Conservation (phyloP, 1,140 invertebrate species). For the Aleiodes sp. region DNA sequence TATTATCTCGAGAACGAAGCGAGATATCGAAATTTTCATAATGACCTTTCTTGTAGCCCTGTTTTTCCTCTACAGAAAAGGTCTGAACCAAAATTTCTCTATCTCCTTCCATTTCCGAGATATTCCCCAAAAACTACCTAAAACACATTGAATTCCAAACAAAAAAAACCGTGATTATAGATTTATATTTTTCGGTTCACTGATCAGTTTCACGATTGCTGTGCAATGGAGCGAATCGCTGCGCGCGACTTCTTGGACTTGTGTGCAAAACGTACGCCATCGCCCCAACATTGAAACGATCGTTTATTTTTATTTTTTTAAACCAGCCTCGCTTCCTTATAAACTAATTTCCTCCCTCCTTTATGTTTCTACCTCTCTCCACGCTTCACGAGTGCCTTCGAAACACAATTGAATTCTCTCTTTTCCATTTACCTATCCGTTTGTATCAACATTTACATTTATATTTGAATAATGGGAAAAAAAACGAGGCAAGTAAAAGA, state of each 20-base stretch:
- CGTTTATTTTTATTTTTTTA: conserved; percentile 50
- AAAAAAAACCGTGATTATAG: conserved; percentile 22
- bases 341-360: conserved; percentile 61
- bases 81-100: no score
- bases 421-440: conserved; percentile 67
- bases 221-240: conserved; percentile 30
- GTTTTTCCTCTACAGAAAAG: no score
- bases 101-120: no score
- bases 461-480: conserved; percentile 68
- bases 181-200: conserved; percentile 39
- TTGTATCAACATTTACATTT: conserved; percentile 69
- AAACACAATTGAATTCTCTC: conserved; percentile 69
- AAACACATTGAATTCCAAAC: no score
- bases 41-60: no score
- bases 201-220: conserved; percentile 30
- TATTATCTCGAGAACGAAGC: no score
- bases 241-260: conserved; percentile 1
- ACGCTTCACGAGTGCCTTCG: conserved; percentile 42
- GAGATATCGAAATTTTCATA: no score
- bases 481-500: conserved; percentile 54
- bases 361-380: conserved; percentile 34
- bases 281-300: background rate
- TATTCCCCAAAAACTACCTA: no score
- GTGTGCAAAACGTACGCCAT: conserved; percentile 26
- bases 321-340: conserved; percentile 62